Evolutionary conservation across 2,113 vertebrate genomes (phyloP).

Genomic region (Oryzias melastigma): DNA sequence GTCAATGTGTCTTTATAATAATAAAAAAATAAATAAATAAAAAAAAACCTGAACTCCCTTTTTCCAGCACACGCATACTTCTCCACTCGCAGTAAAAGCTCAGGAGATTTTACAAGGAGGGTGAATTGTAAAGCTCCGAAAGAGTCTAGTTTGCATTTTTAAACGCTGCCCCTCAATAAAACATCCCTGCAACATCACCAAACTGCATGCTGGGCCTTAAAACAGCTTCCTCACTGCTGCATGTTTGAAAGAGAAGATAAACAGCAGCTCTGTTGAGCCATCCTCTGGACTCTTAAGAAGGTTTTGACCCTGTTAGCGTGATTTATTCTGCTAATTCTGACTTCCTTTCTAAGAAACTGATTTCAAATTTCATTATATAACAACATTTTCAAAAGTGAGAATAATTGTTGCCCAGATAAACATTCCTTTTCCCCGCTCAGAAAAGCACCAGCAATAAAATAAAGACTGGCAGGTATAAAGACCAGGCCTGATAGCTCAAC

Average conservation of each 20-base stretch:
- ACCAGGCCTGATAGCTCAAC: slow-evolving; percentile 34
- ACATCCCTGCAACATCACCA: background rate
- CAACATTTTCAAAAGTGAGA: background rate
- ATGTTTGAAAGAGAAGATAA: background rate
- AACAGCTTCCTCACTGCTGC: background rate
- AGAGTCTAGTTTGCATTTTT: background rate
- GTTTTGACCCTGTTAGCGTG: background rate
- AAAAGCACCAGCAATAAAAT: slow-evolving; percentile 13
- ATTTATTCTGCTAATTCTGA: background rate
- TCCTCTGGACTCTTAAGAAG: too few relatives aligned
- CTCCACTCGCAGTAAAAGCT: background rate
- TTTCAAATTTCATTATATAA: slow-evolving; percentile 5
- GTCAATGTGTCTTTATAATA: too few relatives aligned
- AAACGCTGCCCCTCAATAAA: background rate
- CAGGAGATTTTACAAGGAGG: background rate
- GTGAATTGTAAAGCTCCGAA: background rate
- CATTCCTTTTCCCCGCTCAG: slow-evolving; percentile 12
- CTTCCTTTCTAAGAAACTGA: background rate
- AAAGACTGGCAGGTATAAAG: slow-evolving; percentile 18
- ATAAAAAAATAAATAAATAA: too few relatives aligned
- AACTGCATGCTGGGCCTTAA: background rate
- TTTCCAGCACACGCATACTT: background rate
- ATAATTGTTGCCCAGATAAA: slow-evolving; percentile 22
- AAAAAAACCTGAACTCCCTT: background rate
- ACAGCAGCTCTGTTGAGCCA: background rate